These are phyloP conservation scores for Salpingus planirostris DNA, from an alignment of 2,888 invertebrate species.

Conservation along the genomic window DNA sequence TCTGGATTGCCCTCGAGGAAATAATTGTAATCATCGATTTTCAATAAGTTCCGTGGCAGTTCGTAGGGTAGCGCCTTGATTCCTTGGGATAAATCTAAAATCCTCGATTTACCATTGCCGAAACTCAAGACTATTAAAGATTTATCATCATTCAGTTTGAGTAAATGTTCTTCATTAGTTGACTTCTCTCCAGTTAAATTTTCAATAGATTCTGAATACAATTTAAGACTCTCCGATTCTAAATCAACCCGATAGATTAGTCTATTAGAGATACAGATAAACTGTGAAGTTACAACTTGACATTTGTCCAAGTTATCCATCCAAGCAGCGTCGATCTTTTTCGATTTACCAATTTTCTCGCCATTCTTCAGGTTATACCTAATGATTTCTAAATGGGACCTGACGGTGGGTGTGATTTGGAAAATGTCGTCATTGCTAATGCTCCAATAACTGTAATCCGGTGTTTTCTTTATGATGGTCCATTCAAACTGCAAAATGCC, in stretches of 20 bases:
- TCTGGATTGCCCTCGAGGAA: constrained; percentile 28
- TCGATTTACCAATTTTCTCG: constrained; percentile 47
- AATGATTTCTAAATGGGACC: constrained; percentile 57
- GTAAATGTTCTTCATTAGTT: constrained; percentile 2
- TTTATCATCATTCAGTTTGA: constrained; percentile 8
- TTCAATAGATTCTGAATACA: constrained; percentile 18
- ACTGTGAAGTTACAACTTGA: constrained; percentile 52
- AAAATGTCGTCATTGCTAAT: constrained; percentile 50
- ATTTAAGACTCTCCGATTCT: constrained; percentile 13
- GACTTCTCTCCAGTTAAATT: constrained; percentile 18
- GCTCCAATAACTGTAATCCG: constrained; percentile 44
- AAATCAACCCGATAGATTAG: constrained; percentile 57
- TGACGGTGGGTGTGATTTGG: constrained; percentile 51
- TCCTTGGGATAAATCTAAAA: constrained; percentile 21
- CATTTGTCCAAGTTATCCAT: constrained; percentile 44
- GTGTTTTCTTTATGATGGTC: too few species aligned
- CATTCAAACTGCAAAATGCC: constrained; percentile 72
- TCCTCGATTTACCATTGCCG: constrained; percentile 4
- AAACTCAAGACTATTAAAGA: constrained; percentile 7
- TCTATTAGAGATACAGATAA: constrained; percentile 54
- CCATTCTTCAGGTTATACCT: constrained; percentile 54
- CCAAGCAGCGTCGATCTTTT: constrained; percentile 56
- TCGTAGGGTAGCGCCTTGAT: constrained; percentile 42
- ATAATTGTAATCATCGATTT: constrained; percentile 29
- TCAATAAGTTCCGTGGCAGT: constrained; percentile 34